Evolutionary conservation across 2,113 vertebrate species (phyloP).

Genomic region (Cavia porcellus): DNA sequence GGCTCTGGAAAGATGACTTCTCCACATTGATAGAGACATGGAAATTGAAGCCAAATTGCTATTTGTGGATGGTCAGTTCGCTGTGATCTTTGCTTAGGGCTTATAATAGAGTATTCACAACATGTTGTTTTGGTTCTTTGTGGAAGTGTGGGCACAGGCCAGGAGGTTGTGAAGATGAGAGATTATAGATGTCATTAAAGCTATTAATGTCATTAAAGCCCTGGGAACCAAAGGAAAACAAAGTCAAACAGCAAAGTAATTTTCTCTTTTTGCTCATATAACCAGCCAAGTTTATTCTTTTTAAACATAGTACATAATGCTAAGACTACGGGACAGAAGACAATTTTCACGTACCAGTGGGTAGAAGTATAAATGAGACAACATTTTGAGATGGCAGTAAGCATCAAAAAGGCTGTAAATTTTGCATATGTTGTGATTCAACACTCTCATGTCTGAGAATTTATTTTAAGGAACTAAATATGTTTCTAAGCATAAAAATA

Average conservation of each 20-base stretch:
- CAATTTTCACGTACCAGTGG: neutral
- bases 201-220: neutral
- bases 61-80: slow-evolving; percentile 3
- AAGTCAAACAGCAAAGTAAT: neutral
- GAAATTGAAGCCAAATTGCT: slow-evolving; percentile 5
- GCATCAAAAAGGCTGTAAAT: neutral
- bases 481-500: neutral
- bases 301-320: neutral
- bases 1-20: neutral
- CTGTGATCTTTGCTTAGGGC: slow-evolving; percentile 11
- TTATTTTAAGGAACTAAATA: slow-evolving; percentile 56
- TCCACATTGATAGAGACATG: neutral
- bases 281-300: neutral
- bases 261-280: neutral
- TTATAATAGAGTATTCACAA: neutral
- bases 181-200: neutral
- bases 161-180: slow-evolving; percentile 30
- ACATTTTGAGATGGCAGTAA: neutral
- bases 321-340: neutral
- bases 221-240: neutral
- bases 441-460: neutral
- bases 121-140: neutral
- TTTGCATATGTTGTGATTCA: neutral
- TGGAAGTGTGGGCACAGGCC: neutral
- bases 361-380: neutral